These are phyloP conservation scores for Campopleginae sp. DNA, from an alignment of 2,888 invertebrate species.

Conservation along the genomic window DNA sequence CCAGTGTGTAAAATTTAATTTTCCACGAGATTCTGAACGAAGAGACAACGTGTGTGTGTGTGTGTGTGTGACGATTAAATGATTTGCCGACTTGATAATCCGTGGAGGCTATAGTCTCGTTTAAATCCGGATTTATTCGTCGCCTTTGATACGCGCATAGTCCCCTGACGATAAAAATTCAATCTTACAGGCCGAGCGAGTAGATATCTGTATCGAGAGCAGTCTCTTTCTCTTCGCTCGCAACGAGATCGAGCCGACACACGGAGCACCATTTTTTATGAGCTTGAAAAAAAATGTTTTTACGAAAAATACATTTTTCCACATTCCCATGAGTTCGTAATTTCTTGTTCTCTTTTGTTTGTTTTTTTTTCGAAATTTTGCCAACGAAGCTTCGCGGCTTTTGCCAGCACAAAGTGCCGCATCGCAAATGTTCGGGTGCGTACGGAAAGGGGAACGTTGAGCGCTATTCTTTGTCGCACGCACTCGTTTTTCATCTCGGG, in stretches of 20 bases:
- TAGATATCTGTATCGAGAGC: conserved; percentile 34
- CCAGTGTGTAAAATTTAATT: not conserved
- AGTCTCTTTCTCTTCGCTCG: not conserved
- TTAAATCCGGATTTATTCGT: conserved; percentile 64
- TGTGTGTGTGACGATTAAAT: conserved; percentile 23
- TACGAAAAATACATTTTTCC: not conserved
- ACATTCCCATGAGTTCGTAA: not conserved
- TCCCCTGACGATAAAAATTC: conserved; percentile 55
- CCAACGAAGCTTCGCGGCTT: not conserved
- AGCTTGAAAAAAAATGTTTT: not conserved
- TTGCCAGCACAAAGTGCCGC: not conserved
- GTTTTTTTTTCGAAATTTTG: not conserved
- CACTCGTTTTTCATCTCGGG: conserved; percentile 35
- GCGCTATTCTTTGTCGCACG: conserved; percentile 30
- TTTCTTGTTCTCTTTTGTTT: not conserved
- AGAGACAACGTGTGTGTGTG: not conserved
- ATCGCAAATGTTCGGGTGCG: not conserved
- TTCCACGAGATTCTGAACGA: not conserved
- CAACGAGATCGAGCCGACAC: not conserved
- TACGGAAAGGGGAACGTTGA: not conserved
- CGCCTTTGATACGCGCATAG: conserved; percentile 53
- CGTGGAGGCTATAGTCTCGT: conserved; percentile 43
- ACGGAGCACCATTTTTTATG: not conserved
- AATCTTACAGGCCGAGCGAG: conserved; percentile 52
- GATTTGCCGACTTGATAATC: conserved; percentile 49